Evolutionary conservation across 1,140 invertebrate genomes (phyloP).

Genomic region (Bursaphelenchus mucronatus): DNA sequence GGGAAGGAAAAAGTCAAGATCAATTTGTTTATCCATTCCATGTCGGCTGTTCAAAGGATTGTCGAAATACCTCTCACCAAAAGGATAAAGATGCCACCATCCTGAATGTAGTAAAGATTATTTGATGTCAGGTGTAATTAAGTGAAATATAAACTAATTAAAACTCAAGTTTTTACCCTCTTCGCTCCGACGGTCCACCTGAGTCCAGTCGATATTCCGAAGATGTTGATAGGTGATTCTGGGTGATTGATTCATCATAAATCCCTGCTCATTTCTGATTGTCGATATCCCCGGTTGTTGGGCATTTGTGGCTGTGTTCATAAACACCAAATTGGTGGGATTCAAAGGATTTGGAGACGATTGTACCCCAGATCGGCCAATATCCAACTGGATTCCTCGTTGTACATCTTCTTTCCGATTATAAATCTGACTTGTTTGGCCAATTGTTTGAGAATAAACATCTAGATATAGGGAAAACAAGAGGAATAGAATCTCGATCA

Average conservation of each 20-base stretch:
- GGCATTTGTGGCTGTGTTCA: constrained; percentile 40
- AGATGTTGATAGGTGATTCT: constrained; percentile 42
- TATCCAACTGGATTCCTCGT: no score
- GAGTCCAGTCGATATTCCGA: constrained; percentile 42
- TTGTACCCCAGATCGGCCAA: no score
- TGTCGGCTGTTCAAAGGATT: constrained; percentile 36
- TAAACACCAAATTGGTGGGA: constrained; percentile 30
- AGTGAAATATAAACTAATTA: constrained; percentile 5
- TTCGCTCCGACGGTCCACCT: constrained; percentile 41
- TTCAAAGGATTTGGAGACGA: constrained; percentile 33
- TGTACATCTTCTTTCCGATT: not conserved
- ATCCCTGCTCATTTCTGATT: constrained; percentile 22
- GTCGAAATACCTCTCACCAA: constrained; percentile 44
- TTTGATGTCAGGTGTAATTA: not conserved
- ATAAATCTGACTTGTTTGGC: constrained; percentile 12
- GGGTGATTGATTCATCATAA: constrained; percentile 37
- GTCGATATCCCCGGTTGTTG: constrained; percentile 33
- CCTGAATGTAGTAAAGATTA: constrained; percentile 30
- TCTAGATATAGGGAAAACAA: no score
- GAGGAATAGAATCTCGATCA: no score
- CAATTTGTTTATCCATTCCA: constrained; percentile 57
- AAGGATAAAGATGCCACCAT: constrained; percentile 47
- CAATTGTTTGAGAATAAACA: not conserved
- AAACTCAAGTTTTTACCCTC: constrained; percentile 34
- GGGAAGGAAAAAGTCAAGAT: constrained; percentile 73